A percentile compares a stretch with the other conserved stretches of the same genome.
These are phyloP conservation scores for Drosophila watanabei DNA, from an alignment of 1,140 invertebrate genomes.

Conservation along the genomic window DNA sequence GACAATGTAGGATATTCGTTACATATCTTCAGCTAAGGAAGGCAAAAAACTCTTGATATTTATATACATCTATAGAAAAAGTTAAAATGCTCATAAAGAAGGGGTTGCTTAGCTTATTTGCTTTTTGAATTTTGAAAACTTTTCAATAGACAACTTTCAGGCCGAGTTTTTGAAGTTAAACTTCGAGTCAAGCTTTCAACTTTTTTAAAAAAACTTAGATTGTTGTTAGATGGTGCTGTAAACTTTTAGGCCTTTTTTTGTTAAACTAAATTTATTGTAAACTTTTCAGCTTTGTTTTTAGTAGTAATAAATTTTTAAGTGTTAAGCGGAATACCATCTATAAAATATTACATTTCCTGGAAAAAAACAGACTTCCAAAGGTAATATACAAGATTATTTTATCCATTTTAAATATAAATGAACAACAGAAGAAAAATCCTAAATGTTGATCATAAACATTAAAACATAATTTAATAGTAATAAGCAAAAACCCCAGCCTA, in stretches of 20 bases:
- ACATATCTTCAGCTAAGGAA: too few species aligned
- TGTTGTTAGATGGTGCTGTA: neutral
- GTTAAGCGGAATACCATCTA: neutral
- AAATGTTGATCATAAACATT: too few species aligned
- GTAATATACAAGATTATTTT: neutral
- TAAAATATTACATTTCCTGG: neutral
- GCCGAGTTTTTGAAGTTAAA: neutral
- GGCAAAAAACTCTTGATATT: neutral
- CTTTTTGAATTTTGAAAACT: neutral
- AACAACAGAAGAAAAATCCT: too few species aligned
- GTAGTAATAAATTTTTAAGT: neutral
- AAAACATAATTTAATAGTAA: too few species aligned
- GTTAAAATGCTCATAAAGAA: too few species aligned
- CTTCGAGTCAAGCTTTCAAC: neutral
- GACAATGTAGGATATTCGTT: too few species aligned
- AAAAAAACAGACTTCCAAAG: neutral
- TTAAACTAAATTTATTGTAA: neutral
- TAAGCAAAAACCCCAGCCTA: too few species aligned
- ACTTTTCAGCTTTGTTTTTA: neutral
- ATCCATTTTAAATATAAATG: too few species aligned
- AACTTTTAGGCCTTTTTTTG: slow-evolving; percentile 19
- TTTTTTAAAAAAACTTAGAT: neutral
- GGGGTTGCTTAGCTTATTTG: neutral
- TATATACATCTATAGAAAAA: neutral
- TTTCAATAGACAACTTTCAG: slow-evolving; percentile 9